These are phyloP conservation scores for Plutomurus gul DNA, from an alignment of 1,140 invertebrate genomes.

Conservation along the genomic window DNA sequence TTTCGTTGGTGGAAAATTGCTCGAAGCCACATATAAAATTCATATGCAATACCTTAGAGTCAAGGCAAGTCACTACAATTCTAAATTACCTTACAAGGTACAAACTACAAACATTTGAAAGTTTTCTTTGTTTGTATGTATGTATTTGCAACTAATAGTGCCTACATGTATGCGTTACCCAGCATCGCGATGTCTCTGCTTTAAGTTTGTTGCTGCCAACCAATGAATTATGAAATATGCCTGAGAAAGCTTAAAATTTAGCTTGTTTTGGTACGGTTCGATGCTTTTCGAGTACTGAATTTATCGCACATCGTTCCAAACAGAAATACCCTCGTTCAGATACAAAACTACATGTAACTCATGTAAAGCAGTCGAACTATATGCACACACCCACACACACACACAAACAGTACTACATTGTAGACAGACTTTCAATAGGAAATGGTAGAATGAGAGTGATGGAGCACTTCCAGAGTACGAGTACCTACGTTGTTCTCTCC, in stretches of 20 bases:
- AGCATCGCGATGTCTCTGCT: not conserved
- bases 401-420: no score
- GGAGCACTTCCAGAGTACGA: not conserved
- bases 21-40: not conserved
- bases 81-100: constrained; percentile 15
- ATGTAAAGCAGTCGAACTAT: no score
- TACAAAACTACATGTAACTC: no score
- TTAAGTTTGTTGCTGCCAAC: constrained; percentile 2
- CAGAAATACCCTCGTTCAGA: no score
- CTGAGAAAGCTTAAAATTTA: constrained; percentile 18
- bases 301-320: not conserved
- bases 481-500: not conserved
- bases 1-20: not conserved
- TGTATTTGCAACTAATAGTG: not conserved
- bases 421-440: no score
- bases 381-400: no score
- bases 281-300: not conserved
- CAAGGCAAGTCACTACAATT: not conserved
- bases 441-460: constrained; percentile 1
- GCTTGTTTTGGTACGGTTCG: not conserved
- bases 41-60: not conserved
- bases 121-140: not conserved
- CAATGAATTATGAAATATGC: constrained; percentile 25
- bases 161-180: no score
- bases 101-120: not conserved